Evolutionary conservation across 2,888 invertebrate genomes (phyloP).

Genomic region (Piscicola geometra): DNA sequence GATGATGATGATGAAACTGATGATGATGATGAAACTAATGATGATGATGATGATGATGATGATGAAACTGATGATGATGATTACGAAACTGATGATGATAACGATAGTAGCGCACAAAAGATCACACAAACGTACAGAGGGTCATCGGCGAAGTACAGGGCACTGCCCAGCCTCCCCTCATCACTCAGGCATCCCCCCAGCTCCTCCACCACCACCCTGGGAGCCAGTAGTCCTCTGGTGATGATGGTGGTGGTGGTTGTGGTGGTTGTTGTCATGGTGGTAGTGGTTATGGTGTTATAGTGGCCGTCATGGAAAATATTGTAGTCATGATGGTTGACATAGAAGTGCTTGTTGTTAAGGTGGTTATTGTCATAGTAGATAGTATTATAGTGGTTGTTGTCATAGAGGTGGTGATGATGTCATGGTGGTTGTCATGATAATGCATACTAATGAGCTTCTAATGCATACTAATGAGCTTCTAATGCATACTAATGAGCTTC

Average conservation of each 20-base stretch:
- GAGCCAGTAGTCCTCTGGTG: conserved; percentile 52
- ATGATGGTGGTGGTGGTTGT: neutral
- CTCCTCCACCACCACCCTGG: conserved; percentile 53
- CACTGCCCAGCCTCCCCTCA: conserved; percentile 52
- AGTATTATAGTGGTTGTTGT: too few relatives aligned
- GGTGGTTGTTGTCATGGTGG: neutral
- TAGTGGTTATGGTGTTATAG: neutral
- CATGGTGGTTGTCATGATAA: too few relatives aligned
- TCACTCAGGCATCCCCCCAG: conserved; percentile 52
- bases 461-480: too few relatives aligned
- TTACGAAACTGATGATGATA: neutral
- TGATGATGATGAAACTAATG: neutral
- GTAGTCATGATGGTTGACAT: too few relatives aligned
- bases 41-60: neutral
- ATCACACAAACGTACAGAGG: conserved; percentile 45
- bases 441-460: too few relatives aligned
- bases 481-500: too few relatives aligned
- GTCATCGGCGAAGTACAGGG: conserved; percentile 53
- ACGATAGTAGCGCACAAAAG: neutral
- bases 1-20: neutral
- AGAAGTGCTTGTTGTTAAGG: too few relatives aligned
- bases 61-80: neutral
- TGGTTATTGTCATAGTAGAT: neutral
- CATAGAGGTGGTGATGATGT: too few relatives aligned
- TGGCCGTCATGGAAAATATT: too few relatives aligned